Conservation (phyloP, 1,140 invertebrate genomes). For the Bombus pyrosoma region DNA sequence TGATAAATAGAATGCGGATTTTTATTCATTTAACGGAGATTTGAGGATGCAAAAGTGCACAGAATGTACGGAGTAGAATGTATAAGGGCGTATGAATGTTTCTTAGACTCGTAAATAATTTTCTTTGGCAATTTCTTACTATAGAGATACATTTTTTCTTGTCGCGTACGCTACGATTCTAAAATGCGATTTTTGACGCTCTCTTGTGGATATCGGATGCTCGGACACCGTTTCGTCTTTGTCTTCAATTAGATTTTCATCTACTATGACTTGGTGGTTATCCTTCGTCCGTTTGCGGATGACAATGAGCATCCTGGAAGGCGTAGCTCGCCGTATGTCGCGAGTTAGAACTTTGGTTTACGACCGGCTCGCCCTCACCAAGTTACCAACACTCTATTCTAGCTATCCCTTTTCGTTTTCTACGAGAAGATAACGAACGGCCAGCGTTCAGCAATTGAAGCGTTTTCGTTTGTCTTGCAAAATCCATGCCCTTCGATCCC, state of each 20-base stretch:
- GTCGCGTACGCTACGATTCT: too few relatives aligned
- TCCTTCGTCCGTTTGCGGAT: neutral
- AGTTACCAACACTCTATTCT: neutral
- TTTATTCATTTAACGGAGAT: too few relatives aligned
- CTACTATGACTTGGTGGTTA: neutral
- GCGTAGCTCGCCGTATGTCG: neutral
- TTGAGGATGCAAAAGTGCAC: too few relatives aligned
- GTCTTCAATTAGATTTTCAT: neutral
- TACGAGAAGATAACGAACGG: neutral
- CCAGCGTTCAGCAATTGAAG: neutral
- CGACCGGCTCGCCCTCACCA: neutral
- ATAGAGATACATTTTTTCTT: too few relatives aligned
- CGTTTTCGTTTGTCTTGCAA: neutral
- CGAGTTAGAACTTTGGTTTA: constrained; percentile 1
- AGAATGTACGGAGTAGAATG: too few relatives aligned
- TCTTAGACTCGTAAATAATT: too few relatives aligned
- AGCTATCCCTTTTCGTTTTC: neutral
- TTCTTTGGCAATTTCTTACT: too few relatives aligned
- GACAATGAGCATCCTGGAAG: neutral
- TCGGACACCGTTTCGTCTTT: neutral
- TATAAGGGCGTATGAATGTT: too few relatives aligned
- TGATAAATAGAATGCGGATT: neutral
- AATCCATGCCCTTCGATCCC: neutral
- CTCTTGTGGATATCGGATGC: neutral
- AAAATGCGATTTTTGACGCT: too few relatives aligned